Base-by-base conservation (phyloP, 2,113 vertebrate genomes). In the Collichthys lucidus region DNA sequence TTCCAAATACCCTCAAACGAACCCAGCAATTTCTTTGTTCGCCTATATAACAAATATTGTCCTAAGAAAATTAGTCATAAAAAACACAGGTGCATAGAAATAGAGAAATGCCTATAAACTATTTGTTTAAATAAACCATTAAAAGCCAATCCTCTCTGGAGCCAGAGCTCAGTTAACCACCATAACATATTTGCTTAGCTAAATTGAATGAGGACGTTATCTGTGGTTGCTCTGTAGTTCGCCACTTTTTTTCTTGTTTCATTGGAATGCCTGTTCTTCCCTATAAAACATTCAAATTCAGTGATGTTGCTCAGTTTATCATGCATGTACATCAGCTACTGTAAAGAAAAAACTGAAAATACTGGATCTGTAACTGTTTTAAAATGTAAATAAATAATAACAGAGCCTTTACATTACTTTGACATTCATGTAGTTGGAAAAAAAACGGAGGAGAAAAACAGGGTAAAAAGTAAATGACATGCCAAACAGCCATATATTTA, bases 171-270 rank as follows among this genome's bases (percentile, higher is more conserved):
- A 60, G 63, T 82, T 73, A 79, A 67, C 71, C 7, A 74, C 47
- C 19, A 31, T 69, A 19, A 77, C 31, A 46, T 68, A 90, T 92
- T 90, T 91, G 64, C 84, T 70, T 72, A 83, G 74, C 74, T 75
- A 56, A 59, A 42, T 55, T 74, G 53, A 85, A 74, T 42, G 52
- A 44, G 44, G 66, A 67, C 26, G 26, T 68, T 64, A 68, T 62
- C 63, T 63, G 12, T 80, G 63, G 79, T 78, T 75, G 40, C 69
- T 14, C 19, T 67, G 66, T 14, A 44, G 24, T 44, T 56, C 46
- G 57, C 31, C 59, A 53, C 35, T 16, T 47, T 59, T 84, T 85
- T 74, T 80, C 22, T 69, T 73, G 31, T 86, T 52, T 65, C 11
- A 35, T 26, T 26, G 6, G 26, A 47, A 16, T 59, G 9, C 11